These are phyloP conservation scores for Poecilia velifera DNA, from an alignment of 2,797 vertebrate genomes.

Conservation along the genomic window DNA sequence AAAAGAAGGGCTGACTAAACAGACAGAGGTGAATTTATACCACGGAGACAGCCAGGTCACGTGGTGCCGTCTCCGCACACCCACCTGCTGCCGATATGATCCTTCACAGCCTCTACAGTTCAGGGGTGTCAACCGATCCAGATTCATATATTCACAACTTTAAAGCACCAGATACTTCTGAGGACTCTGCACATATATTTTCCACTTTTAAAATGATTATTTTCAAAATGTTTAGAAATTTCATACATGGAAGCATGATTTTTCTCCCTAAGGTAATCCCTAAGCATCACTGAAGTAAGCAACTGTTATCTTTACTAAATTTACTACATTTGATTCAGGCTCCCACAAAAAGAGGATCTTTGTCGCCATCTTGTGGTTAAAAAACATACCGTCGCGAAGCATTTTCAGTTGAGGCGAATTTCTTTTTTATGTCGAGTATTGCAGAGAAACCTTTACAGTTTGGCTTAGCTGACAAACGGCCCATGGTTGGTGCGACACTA, in stretches of 20 bases:
- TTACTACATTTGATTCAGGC: neutral
- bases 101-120: constrained; percentile 20
- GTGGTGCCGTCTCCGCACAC: constrained; percentile 67
- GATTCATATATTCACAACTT: neutral
- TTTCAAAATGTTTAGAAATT: neutral
- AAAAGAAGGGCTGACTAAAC: constrained; percentile 46
- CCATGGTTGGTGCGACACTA: neutral
- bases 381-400: neutral
- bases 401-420: constrained; percentile 8
- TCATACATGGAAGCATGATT: neutral
- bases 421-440: constrained; percentile 5
- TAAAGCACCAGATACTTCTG: neutral
- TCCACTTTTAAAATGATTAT: neutral
- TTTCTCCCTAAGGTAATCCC: neutral
- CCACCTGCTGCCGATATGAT: constrained; percentile 47
- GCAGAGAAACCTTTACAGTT: neutral
- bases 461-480: neutral
- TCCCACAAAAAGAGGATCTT: neutral
- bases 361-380: constrained; percentile 65
- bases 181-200: neutral
- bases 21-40: constrained; percentile 76
- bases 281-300: neutral
- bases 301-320: neutral
- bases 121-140: constrained; percentile 10
- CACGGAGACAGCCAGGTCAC: constrained; percentile 61